Conservation (phyloP, 2,797 vertebrate species). For the Oreochromis mossambicus region DNA sequence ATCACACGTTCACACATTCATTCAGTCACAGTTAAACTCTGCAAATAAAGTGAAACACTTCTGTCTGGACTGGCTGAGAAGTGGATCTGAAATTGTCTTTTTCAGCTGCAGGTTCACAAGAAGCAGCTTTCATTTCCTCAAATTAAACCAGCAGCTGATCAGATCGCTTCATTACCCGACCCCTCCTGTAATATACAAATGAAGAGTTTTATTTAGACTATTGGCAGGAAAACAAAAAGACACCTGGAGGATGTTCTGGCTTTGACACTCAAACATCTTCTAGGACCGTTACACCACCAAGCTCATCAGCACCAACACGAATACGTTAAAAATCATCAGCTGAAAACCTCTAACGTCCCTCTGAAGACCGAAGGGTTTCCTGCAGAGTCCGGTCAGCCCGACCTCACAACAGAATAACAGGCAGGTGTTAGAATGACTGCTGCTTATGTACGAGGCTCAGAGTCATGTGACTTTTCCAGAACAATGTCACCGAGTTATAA, state of each 20-base stretch:
- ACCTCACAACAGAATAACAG: background rate
- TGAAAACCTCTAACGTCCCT: background rate
- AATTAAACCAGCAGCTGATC: background rate
- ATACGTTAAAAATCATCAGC: background rate
- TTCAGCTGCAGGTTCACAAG: background rate
- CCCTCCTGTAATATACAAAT: background rate
- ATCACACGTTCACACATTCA: accelerated
- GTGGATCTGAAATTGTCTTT: background rate
- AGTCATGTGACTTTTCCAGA: background rate
- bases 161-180: background rate
- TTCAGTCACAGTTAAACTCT: background rate
- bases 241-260: background rate
- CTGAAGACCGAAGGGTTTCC: background rate
- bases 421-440: background rate
- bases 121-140: background rate
- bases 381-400: background rate
- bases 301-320: accelerated
- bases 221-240: background rate
- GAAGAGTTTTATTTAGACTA: background rate
- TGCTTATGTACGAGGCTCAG: background rate
- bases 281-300: background rate
- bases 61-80: background rate
- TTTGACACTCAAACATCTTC: background rate
- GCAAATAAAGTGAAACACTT: background rate
- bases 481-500: background rate